Conservation (phyloP, 2,888 invertebrate genomes). For the Scaptodrosophila latifasciaeformis region DNA sequence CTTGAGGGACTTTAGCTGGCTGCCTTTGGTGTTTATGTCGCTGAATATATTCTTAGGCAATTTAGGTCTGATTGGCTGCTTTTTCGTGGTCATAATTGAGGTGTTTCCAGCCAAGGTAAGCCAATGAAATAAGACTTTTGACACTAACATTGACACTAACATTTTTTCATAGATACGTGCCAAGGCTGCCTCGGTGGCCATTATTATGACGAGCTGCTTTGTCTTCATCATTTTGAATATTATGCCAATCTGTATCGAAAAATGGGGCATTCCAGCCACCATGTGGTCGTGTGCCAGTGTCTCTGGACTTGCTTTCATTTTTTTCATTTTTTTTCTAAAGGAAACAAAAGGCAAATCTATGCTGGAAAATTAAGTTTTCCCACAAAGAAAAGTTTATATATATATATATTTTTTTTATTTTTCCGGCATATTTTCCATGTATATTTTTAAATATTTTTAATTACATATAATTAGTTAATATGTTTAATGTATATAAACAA, state of each 20-base stretch:
- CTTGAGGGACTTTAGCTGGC: constrained; percentile 54
- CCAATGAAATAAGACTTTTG: not conserved
- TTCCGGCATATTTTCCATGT: constrained; percentile 39
- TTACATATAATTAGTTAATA: constrained; percentile 54
- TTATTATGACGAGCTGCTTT: constrained; percentile 52
- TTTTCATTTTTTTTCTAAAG: constrained; percentile 48
- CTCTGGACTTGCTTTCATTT: constrained; percentile 47
- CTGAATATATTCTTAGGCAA: constrained; percentile 67
- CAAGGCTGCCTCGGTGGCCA: constrained; percentile 51
- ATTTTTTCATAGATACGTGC: constrained; percentile 59
- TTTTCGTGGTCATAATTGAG: constrained; percentile 69
- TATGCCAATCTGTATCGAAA: constrained; percentile 59
- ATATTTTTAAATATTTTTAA: constrained; percentile 60
- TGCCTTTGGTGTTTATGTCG: constrained; percentile 67
- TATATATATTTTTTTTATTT: too few relatives aligned
- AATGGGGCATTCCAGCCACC: constrained; percentile 46
- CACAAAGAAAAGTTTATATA: too few relatives aligned
- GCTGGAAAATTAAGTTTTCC: constrained; percentile 29
- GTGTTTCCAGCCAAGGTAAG: constrained; percentile 71
- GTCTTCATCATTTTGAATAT: constrained; percentile 63
- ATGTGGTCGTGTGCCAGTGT: constrained; percentile 59
- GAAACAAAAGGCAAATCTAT: constrained; percentile 69
- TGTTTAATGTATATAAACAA: constrained; percentile 37
- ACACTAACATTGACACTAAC: constrained; percentile 1
- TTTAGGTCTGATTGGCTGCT: constrained; percentile 67